Evolutionary conservation across 2,113 vertebrate species (phyloP).

Genomic region (Bothrops jararaca): DNA sequence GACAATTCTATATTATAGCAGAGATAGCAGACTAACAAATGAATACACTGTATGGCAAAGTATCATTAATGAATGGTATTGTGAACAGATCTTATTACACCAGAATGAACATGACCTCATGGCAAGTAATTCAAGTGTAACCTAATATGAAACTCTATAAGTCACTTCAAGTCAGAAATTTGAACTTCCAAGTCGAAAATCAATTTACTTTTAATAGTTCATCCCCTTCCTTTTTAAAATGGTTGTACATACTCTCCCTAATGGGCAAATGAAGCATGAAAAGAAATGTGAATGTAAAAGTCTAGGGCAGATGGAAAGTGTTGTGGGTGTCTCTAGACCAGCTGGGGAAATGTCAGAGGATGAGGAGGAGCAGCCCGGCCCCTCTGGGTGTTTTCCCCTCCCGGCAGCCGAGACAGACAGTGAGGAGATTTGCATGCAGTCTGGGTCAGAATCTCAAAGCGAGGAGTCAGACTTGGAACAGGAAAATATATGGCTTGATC

Average conservation of each 20-base stretch:
- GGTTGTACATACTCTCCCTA: not conserved
- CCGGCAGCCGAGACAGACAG: no score
- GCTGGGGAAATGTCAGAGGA: no score
- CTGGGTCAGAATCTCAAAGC: no score
- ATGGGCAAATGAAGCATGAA: not conserved
- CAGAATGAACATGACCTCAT: constrained; percentile 10
- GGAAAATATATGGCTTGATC: no score
- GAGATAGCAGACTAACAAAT: constrained; percentile 27
- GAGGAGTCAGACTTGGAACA: no score
- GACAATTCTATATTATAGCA: not conserved
- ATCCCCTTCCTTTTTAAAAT: not conserved
- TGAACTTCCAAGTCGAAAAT: constrained; percentile 29
- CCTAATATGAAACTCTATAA: not conserved
- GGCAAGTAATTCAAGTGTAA: constrained; percentile 5
- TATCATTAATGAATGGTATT: constrained; percentile 40
- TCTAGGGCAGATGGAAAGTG: not conserved
- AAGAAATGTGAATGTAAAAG: constrained; percentile 1
- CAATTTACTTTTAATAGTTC: constrained; percentile 1
- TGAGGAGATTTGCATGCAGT: no score
- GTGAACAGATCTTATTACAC: constrained; percentile 30
- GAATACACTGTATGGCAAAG: not conserved
- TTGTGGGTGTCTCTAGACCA: no score
- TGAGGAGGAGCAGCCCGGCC: no score
- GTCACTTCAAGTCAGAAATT: constrained; percentile 1
- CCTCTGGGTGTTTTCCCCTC: no score